phyloP scores from a whole-genome alignment of 1,140 invertebrate species.

The Drosophila kepulauana region DNA sequence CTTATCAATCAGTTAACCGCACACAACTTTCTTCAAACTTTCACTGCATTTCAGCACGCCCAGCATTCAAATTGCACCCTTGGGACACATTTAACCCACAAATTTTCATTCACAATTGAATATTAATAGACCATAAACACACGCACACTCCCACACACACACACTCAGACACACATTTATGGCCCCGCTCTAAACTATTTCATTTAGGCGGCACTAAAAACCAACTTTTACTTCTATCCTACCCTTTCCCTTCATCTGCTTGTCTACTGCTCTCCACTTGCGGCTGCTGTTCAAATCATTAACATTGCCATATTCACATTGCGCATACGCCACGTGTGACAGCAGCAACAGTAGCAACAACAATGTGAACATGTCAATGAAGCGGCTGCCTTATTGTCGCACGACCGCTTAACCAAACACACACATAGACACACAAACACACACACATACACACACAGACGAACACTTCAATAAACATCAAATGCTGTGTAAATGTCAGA shows the following conservation, averaged over 20 bases:
- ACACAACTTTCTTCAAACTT: conserved; percentile 30
- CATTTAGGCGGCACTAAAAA: conserved; percentile 49
- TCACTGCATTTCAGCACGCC: conserved; percentile 20
- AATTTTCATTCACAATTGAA: conserved; percentile 55
- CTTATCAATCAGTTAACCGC: conserved; percentile 11
- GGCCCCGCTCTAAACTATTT: conserved; percentile 47
- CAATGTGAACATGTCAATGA: conserved; percentile 40
- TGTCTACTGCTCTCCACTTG: neutral
- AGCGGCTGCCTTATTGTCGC: conserved; percentile 41
- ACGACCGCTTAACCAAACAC: conserved; percentile 47
- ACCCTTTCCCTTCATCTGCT: neutral
- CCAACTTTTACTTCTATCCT: conserved; percentile 14
- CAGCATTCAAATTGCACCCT: conserved; percentile 27
- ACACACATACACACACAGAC: conserved; percentile 11
- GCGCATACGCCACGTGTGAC: conserved; percentile 60
- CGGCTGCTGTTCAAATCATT: conserved; percentile 49
- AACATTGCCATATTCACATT: conserved; percentile 44
- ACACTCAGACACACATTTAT: conserved; percentile 27
- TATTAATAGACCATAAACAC: conserved; percentile 61
- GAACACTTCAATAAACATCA: conserved; percentile 53
- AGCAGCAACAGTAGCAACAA: conserved; percentile 32
- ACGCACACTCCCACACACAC: conserved; percentile 16
- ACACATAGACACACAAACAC: conserved; percentile 11
- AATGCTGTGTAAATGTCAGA: conserved; percentile 63
- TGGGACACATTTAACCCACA: conserved; percentile 30